phyloP scores from a whole-genome alignment of 2,113 vertebrate genomes.

The Hydrochoerus hydrochaeris region DNA sequence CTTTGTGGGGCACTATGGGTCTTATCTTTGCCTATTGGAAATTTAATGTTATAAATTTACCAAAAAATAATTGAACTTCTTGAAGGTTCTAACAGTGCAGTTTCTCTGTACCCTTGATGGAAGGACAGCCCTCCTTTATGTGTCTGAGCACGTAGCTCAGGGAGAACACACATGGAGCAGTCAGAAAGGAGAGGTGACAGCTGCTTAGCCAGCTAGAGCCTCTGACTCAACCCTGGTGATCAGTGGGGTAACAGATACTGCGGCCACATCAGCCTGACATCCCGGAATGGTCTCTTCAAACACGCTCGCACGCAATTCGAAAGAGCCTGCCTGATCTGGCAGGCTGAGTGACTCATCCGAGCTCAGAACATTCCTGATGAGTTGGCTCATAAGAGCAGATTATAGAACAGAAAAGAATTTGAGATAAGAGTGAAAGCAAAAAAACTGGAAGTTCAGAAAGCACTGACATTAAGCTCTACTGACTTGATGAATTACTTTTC shows the following conservation, averaged over 20 bases:
- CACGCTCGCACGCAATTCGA: not conserved
- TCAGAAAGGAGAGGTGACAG: not conserved
- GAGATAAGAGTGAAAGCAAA: conserved; percentile 7
- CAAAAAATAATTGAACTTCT: not conserved
- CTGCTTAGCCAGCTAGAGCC: not conserved
- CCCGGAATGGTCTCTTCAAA: not conserved
- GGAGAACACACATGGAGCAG: not conserved
- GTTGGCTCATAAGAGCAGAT: not conserved
- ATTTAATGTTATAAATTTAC: conserved; percentile 21
- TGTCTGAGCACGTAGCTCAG: not conserved
- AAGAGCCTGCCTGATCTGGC: not conserved
- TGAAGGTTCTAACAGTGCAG: not conserved
- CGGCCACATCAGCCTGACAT: not conserved
- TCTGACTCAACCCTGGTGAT: not conserved
- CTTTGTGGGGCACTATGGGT: not conserved
- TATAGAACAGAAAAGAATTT: conserved; percentile 5
- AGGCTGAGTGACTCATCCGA: not conserved
- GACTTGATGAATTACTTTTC: conserved; percentile 27
- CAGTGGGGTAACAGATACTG: not conserved
- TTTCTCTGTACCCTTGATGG: not conserved
- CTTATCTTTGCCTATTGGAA: not conserved
- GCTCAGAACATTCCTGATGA: conserved; percentile 4
- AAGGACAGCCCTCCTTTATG: not conserved
- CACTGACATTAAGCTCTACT: not conserved
- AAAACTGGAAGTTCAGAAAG: not conserved